Percentiles rank a stretch among this genome's conserved stretches.
phyloP scores from a whole-genome alignment of 1,140 invertebrate genomes.

The Heterodera carotae region DNA sequence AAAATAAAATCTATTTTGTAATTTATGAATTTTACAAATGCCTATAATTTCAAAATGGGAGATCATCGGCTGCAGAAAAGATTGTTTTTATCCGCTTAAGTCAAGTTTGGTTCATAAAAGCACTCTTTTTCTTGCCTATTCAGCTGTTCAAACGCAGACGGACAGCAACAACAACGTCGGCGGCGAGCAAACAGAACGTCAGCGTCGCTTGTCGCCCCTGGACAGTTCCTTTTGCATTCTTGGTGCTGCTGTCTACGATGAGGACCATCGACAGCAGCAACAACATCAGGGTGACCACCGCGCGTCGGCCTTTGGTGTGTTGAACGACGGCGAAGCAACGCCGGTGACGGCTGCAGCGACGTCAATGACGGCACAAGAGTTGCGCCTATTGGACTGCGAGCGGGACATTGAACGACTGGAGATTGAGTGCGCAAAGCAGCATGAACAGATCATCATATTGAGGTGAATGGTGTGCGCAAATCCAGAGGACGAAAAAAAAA shows the following conservation, averaged over 20 bases:
- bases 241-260: conserved; percentile 3
- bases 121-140: conserved; percentile 6
- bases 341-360: background rate
- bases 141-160: conserved; percentile 26
- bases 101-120: too few species aligned
- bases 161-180: background rate
- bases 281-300: background rate
- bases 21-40: too few species aligned
- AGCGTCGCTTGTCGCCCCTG: background rate
- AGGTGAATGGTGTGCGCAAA: too few species aligned
- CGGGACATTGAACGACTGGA: conserved; percentile 30
- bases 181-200: background rate
- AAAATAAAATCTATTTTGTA: too few species aligned
- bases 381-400: conserved; percentile 26
- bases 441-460: conserved; percentile 34
- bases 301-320: too few species aligned
- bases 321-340: background rate
- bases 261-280: background rate
- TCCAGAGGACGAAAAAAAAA: too few species aligned
- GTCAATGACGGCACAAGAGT: conserved; percentile 33
- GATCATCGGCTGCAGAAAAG: too few species aligned
- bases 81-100: too few species aligned
- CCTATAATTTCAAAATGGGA: too few species aligned
- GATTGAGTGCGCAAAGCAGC: conserved; percentile 29
- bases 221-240: conserved; percentile 21